Base-by-base conservation (phyloP, 2,797 vertebrate genomes). In the Paedocypris micromegethes region DNA sequence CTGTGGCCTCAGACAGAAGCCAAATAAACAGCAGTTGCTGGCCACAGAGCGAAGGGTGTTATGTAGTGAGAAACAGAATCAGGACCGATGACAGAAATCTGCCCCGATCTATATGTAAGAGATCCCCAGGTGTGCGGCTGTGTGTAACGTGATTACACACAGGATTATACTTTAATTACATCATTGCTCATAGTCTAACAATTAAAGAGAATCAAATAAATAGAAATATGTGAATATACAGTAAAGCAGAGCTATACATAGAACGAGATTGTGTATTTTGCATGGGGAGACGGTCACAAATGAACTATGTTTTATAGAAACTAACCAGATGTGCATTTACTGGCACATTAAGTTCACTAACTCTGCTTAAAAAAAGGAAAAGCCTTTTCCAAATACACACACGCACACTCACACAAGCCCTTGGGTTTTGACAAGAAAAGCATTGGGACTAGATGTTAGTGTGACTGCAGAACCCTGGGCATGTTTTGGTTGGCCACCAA, bases 401-500 rank as follows among this genome's bases (percentile, higher is more conserved):
- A 49, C 23, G 41, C 9, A 39, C 51, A 60, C 9, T 43, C 42
- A 51, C 41, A 59, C 4, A 9, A 46, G 45, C 47, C 53, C 2
- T 23, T 64, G 43, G 37, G 6, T 1, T 65, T 56, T 90, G 88
- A 88, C 86, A 90, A 23, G 50, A 52, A 64, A 58, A 60, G 47
- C 41, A 54, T 37, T 9, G 46, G 48, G 6, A 54, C 23, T 45
- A 8, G 8, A 9, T 23, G 44, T 42, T 39, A 62, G 39, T 9
- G 5, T 44, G 88, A 87, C 87, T 82, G 88, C 84, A 91, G 90
- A 89, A 83, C 79, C 74, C 81, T 83, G 87, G 86, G 87, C 91
- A 72, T 76, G 89, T 91, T 93, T 92, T 81, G 83, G 87, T 91
- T 93, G 90, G 90, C 90, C 87, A 83, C 80, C 77, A 61, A 59